Evolutionary conservation across 2,113 vertebrate species (phyloP).

Genomic region (Rattus rattus): DNA sequence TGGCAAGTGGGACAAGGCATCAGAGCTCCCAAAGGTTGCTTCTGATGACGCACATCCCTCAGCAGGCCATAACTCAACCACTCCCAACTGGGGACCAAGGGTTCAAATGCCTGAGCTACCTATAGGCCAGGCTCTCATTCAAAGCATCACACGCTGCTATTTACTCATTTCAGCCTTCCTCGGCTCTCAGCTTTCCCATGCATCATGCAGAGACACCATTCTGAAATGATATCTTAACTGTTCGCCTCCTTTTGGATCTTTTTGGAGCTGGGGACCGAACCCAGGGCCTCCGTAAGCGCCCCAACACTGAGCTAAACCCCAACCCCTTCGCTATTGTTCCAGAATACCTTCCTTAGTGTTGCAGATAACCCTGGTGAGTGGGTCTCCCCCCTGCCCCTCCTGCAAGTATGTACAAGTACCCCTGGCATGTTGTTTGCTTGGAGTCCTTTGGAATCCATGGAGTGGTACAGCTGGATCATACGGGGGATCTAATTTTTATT

Average conservation of each 20-base stretch:
- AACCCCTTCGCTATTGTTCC: not conserved
- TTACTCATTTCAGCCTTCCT: not conserved
- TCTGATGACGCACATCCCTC: not conserved
- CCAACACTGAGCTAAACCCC: too few relatives aligned
- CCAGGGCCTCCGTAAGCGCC: too few relatives aligned
- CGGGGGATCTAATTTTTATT: not conserved
- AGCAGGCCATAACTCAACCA: not conserved
- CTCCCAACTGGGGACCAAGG: not conserved
- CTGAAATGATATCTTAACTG: conserved; percentile 26
- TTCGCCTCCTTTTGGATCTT: too few relatives aligned
- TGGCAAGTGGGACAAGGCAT: not conserved
- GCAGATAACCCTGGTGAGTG: not conserved
- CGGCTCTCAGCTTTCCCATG: not conserved
- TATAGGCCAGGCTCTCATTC: not conserved
- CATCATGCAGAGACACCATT: not conserved
- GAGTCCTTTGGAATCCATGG: not conserved
- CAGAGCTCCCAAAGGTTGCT: not conserved
- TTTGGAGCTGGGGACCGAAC: too few relatives aligned
- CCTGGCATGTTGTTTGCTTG: too few relatives aligned
- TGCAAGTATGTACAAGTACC: not conserved
- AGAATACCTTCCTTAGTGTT: not conserved
- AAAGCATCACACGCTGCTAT: not conserved
- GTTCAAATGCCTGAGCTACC: not conserved
- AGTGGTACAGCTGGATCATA: not conserved
- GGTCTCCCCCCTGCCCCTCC: not conserved